Conservation (phyloP, 1,140 invertebrate genomes). For the Lasaia peninsularis region DNA sequence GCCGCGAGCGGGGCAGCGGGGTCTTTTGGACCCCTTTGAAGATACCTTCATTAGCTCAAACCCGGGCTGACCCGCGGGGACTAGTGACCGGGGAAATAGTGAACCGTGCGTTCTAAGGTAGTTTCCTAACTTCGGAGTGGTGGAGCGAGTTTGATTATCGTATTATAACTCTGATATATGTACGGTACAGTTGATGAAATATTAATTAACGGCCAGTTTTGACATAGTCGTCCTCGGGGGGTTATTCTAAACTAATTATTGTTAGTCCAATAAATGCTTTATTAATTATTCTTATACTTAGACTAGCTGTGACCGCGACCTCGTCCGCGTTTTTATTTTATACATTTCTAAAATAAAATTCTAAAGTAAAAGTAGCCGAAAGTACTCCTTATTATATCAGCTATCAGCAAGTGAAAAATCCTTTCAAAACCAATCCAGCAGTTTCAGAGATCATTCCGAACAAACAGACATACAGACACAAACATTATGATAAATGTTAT, state of each 20-base stretch:
- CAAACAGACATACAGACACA: no score
- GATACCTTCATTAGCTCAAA: slow-evolving; percentile 66
- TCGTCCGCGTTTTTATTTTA: no score
- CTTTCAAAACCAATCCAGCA: no score
- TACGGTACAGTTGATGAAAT: background rate
- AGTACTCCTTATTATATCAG: no score
- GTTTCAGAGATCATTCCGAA: background rate
- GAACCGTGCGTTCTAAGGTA: slow-evolving; percentile 27
- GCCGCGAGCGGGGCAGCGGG: slow-evolving; percentile 51
- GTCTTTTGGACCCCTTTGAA: slow-evolving; percentile 58
- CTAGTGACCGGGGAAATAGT: slow-evolving; percentile 32
- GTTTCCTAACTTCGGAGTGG: slow-evolving; percentile 27
- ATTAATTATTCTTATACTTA: background rate
- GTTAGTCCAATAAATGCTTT: background rate
- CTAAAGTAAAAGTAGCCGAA: no score
- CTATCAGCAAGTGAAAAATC: no score
- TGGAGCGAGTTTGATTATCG: slow-evolving; percentile 25
- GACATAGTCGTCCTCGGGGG: background rate
- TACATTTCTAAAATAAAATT: no score
- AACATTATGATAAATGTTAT: no score
- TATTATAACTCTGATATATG: slow-evolving; percentile 11
- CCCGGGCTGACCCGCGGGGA: slow-evolving; percentile 49
- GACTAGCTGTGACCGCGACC: no score
- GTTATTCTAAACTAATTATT: background rate
- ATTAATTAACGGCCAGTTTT: background rate